phyloP scores from a whole-genome alignment of 2,113 vertebrate species.

The Nycticebus coucang region DNA sequence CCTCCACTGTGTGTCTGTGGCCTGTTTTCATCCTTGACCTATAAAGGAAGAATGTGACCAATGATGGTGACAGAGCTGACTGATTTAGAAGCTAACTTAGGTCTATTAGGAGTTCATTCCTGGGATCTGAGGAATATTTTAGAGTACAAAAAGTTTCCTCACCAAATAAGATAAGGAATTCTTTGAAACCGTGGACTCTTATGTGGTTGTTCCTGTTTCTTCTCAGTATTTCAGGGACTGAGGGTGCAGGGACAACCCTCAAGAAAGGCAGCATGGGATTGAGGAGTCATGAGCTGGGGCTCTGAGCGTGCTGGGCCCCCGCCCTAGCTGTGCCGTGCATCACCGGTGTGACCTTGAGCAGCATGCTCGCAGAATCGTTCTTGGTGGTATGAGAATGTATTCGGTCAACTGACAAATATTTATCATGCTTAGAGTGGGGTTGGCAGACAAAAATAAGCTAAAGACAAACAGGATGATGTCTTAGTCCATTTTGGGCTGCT shows the following conservation, averaged over 20 bases:
- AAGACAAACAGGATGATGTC: background rate
- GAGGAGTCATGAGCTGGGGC: background rate
- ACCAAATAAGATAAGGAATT: background rate
- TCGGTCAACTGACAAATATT: background rate
- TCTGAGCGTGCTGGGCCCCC: background rate
- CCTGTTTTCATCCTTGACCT: background rate
- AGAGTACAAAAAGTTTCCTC: background rate
- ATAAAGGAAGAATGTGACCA: fast-evolving
- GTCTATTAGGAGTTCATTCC: background rate
- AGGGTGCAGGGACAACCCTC: fast-evolving
- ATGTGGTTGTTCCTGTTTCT: background rate
- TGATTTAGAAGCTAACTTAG: fast-evolving
- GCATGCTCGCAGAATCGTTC: fast-evolving
- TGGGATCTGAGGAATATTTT: background rate
- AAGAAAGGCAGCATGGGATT: fast-evolving
- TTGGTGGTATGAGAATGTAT: background rate
- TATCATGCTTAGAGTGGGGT: background rate
- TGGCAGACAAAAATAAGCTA: background rate
- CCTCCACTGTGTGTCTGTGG: background rate
- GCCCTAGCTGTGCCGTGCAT: fast-evolving
- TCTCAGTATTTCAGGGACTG: background rate
- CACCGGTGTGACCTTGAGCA: background rate
- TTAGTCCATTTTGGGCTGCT: background rate
- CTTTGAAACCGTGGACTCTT: fast-evolving
- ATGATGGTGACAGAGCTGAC: too few species aligned